phyloP scores from a whole-genome alignment of 2,888 invertebrate genomes.

The Busseola fusca region DNA sequence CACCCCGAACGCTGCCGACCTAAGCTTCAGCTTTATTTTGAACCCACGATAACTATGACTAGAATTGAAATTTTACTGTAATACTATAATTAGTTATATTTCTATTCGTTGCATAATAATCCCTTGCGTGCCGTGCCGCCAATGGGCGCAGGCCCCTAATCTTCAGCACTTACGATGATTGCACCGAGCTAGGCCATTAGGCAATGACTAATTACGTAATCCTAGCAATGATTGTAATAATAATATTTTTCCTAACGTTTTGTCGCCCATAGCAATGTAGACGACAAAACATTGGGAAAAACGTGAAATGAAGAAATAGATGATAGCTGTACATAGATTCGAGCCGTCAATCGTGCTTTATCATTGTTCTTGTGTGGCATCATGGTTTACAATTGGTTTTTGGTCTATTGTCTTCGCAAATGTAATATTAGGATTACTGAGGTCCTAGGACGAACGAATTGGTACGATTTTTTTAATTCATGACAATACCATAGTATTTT shows the following conservation, averaged over 20 bases:
- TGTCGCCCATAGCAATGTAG: no score
- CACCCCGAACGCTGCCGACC: not conserved
- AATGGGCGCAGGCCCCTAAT: conserved; percentile 2
- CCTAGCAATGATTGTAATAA: conserved; percentile 23
- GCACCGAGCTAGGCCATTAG: conserved; percentile 35
- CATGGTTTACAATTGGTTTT: not conserved
- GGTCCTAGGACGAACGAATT: not conserved
- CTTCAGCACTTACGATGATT: conserved; percentile 38
- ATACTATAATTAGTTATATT: not conserved
- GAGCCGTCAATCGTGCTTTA: conserved; percentile 15
- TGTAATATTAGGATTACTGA: not conserved
- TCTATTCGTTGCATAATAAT: not conserved
- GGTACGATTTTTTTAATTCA: not conserved
- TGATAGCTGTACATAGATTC: conserved; percentile 11
- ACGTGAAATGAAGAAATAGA: conserved; percentile 27
- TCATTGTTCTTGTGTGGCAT: conserved; percentile 8
- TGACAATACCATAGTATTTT: not conserved
- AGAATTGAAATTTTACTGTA: not conserved
- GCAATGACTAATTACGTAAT: conserved; percentile 40
- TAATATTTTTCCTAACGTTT: conserved; percentile 37
- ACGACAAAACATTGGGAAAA: conserved; percentile 24
- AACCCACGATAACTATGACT: not conserved
- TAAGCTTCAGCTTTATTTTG: not conserved
- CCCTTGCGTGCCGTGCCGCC: not conserved
- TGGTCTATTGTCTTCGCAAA: not conserved